Base-by-base conservation (phyloP, 2,113 vertebrate genomes). In the Eira barbara region DNA sequence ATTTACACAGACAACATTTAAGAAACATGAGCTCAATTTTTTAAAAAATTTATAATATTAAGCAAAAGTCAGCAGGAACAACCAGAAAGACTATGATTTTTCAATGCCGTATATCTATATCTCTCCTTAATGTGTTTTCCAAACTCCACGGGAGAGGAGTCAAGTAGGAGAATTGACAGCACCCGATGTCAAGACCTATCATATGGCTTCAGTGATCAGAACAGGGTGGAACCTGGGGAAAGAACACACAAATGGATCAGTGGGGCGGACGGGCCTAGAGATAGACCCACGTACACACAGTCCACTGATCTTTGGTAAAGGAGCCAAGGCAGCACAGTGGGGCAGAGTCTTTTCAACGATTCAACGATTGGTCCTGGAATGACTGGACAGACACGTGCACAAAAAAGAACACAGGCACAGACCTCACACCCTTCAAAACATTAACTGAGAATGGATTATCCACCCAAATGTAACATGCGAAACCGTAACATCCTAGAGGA, bases 141-240 rank as follows among this genome's bases (percentile, higher is more conserved):
- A 81, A 73, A 36, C 6, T 36, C 21, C 10, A 2, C 3, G 17
- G 7, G n/a, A 25, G 18, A 76, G 55, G 20, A 55, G 0, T 10
- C 12, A 49, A 65, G 34, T 21, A 23, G 55, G 21, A 11, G 55
- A 23, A 4, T 18, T 17, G 42, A 34, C 7, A 5, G 8, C 12
- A 11, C 7, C 18, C 7, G 9, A 52, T 1, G 31, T 47, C 25
- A 25, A 39, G 13, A 14, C 5, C 21, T 14, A 0, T 11, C 12
- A 0, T 4, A 11, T 11, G 8, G 49, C 3, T 1, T 0, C 9
- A 4, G 25, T 2, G 11, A 12, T 4, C 18, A 0, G 2, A 13
- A 18, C 34, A 8, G n/a, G 6, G 2, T 11, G 23, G n/a, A 3
- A 0, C 11, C 6, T 9, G 39, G 47, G 1, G 13, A 21, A 55